phyloP scores from a whole-genome alignment of 2,113 vertebrate species.

The Rhizomys pruinosus region DNA sequence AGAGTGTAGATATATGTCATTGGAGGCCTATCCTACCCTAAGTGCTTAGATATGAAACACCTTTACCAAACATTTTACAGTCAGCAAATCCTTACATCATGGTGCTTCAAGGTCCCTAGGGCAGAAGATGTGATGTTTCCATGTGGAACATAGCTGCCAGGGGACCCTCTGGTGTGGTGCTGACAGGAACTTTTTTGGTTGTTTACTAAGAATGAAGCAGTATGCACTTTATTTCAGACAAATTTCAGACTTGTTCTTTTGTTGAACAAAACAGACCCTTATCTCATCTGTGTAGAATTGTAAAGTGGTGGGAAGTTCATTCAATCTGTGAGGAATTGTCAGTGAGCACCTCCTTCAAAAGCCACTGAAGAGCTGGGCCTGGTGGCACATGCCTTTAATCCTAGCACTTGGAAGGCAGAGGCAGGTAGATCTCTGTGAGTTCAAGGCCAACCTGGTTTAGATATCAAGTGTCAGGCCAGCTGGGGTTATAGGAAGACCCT shows the following conservation, averaged over 20 bases:
- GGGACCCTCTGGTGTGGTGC: neutral
- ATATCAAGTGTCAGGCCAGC: too few species aligned
- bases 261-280: slow-evolving; percentile 20
- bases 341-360: neutral
- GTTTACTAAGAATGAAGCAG: slow-evolving; percentile 1
- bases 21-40: neutral
- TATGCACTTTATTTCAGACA: neutral
- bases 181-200: neutral
- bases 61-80: neutral
- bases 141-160: neutral
- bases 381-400: too few species aligned
- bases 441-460: too few species aligned
- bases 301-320: neutral
- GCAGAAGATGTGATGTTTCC: neutral
- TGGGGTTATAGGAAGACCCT: too few species aligned
- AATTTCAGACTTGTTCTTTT: slow-evolving; percentile 42
- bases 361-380: too few species aligned
- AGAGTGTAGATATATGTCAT: neutral
- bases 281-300: neutral
- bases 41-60: slow-evolving; percentile 3
- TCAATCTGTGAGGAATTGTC: neutral
- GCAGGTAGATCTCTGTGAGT: too few species aligned
- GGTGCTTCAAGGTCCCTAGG: neutral
- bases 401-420: too few species aligned
- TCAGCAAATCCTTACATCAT: neutral